A percentile compares a stretch with the other conserved stretches of the same genome.
phyloP scores from a whole-genome alignment of 2,113 vertebrate genomes.

The Aspiorhynchus laticeps region DNA sequence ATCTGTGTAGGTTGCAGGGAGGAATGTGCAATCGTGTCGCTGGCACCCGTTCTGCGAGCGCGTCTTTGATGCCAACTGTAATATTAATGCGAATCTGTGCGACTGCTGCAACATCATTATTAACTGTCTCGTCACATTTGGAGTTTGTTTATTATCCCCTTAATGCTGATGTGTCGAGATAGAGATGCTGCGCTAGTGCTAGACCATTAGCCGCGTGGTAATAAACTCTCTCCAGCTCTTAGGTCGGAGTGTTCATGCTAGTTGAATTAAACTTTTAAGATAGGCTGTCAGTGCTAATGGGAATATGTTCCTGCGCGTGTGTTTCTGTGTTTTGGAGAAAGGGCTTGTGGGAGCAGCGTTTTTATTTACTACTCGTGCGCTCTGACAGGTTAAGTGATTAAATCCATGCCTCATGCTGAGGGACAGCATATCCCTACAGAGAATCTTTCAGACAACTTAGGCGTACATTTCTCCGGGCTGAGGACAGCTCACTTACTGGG shows the following conservation, averaged over 20 bases:
- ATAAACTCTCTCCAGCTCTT: conserved; percentile 62
- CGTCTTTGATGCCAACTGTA: conserved; percentile 48
- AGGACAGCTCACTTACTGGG: conserved; percentile 30
- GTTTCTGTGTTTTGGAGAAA: not conserved
- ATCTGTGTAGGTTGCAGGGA: not conserved
- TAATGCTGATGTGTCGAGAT: conserved; percentile 70
- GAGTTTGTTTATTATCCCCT: conserved; percentile 68
- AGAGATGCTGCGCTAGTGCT: conserved; percentile 67
- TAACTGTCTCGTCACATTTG: conserved; percentile 65
- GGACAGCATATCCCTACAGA: conserved; percentile 33
- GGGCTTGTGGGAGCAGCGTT: conserved; percentile 2
- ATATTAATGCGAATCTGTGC: conserved; percentile 60
- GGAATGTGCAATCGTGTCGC: not conserved
- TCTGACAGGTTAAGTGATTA: conserved; percentile 52
- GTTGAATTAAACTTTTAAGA: conserved; percentile 62
- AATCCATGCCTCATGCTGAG: conserved; percentile 37
- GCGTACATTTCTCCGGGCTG: not conserved
- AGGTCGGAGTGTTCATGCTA: conserved; percentile 47
- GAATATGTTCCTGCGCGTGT: conserved; percentile 22
- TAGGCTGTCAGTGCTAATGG: conserved; percentile 66
- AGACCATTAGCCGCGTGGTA: conserved; percentile 68
- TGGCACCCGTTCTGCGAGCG: not conserved
- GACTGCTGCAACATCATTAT: conserved; percentile 59
- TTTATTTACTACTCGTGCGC: conserved; percentile 47
- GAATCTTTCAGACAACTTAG: not conserved